Conservation (phyloP, 2,113 vertebrate species). For the Gambusia holbrooki region DNA sequence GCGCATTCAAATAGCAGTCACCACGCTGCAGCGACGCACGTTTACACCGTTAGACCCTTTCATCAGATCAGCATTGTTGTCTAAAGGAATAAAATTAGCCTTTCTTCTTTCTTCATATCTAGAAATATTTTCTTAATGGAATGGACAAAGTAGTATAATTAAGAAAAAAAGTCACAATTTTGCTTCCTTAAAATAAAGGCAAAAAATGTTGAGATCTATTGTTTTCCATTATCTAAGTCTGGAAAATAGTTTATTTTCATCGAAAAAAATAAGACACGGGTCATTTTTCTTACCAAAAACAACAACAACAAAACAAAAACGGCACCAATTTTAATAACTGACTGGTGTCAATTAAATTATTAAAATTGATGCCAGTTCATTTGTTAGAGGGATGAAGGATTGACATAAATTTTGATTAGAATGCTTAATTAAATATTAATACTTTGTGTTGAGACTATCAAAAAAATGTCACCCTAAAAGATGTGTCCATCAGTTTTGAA, state of each 20-base stretch:
- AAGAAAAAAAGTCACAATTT: neutral
- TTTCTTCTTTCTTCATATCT: neutral
- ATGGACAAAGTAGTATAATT: neutral
- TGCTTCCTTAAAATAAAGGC: neutral
- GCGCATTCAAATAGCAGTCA: constrained; percentile 25
- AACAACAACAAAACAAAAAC: no score
- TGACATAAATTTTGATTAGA: no score
- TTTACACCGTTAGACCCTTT: constrained; percentile 29
- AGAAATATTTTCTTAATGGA: neutral
- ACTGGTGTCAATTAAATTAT: neutral
- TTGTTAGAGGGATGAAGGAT: no score
- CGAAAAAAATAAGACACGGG: no score
- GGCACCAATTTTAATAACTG: neutral
- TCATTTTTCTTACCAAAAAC: no score
- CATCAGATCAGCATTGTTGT: constrained; percentile 24
- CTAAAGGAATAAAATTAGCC: constrained; percentile 1
- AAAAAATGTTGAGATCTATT: neutral
- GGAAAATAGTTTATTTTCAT: neutral
- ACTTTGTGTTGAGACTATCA: no score
- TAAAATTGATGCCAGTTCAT: no score
- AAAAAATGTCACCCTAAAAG: neutral
- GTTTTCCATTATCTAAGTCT: neutral
- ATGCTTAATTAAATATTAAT: no score
- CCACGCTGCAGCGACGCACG: constrained; percentile 29
- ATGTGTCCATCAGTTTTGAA: neutral